Base-by-base conservation (phyloP, 2,797 vertebrate species). In the Acestrorhynchus altus region DNA sequence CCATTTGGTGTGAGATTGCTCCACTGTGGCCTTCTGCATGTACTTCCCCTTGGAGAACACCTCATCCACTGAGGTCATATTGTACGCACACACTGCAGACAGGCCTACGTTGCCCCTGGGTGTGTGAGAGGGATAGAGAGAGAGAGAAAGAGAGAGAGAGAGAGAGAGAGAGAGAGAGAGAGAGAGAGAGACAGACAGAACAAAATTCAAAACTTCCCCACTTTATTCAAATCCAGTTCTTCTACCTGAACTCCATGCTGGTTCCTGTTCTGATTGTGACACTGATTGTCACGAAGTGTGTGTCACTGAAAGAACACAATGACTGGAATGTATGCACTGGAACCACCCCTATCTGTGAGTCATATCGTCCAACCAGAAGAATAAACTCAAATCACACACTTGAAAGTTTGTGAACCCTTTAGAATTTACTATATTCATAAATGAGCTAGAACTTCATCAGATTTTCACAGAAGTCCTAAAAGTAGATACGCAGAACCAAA, bases 1-100 rank as follows among this genome's bases (percentile, higher is more conserved):
- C 98, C 98, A 99, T 81, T 99, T 99, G 10, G 96, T 98, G 84
- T 99, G 96, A 8, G 95, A 96, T 80, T 98, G 96, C 70, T 98
- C 97, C 84, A 99, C 96, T 0, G 95, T 97, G 81, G 95, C 94
- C 59, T 97, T 99, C 91, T 98, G 96, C 98, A 99, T 99, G 78
- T 96, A 99, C 83, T 98, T 99, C 77, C 98, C 98, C 35, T 92
- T 95, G 1, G 95, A 94, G 91, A 99, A 99, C 74, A 98, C 95
- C 0, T 96, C 94, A 74, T 98, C 97, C 40, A 96, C 93, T 0
- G 93, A 86, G 0, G 94, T 93, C 85, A 98, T 90, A 82, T 93
- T 94, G 85, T 98, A 99, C 6, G 95, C 94, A 26, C 98, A 99
- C 61, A 99, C 96, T 0, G 98, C 98, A 0, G 98, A 99, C 72